Base-by-base conservation (phyloP, 2,797 vertebrate species). In the Chelonia mydas region DNA sequence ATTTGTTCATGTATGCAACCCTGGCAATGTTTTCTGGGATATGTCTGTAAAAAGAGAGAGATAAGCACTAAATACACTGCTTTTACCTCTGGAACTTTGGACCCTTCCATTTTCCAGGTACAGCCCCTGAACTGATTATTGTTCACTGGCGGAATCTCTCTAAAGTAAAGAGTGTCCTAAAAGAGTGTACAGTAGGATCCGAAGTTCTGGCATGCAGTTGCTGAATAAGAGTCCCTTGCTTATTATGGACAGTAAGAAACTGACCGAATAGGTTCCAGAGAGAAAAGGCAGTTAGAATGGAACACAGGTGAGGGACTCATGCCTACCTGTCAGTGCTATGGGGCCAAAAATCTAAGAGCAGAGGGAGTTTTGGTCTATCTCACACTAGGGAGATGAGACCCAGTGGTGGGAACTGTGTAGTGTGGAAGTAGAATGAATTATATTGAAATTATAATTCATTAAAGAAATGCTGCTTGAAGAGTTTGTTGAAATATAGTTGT, bases 311-410 rank as follows among this genome's bases (percentile, higher is more conserved):
- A 51, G 17, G 17, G 47, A 50, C 17, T 51, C 49, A 79, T 50
- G 47, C 49, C 33, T 5, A 51, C 19, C 50, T n/a, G 9, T 23
- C 17, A 79, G 19, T 79, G 49, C 90, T 89, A 86, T 65, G 47
- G 91, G 78, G 84, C 90, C 83, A 92, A 94, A 65, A 81, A 92
- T 83, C 55, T 77, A 12, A n/a, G 25, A 65, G 84, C 92, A 57
- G 11, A 51, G 13, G 77, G 77, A 57, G 87, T 83, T 21, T 51
- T 72, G 19, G 86, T 27, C 88, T 21, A 47, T 5, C 37, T 76
- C 86, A 59, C 37, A 86, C 21, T 53, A 41, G 21, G 25, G 45
- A 76, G 11, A 76, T 28, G 21, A 88, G 45, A 94, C 45, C 17
- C 77, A 55, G 49, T 68, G 47, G 31, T 88, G 1, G 17, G 92